These are phyloP conservation scores for Malurus elegans DNA, from an alignment of 2,113 vertebrate species.

Conservation along the genomic window DNA sequence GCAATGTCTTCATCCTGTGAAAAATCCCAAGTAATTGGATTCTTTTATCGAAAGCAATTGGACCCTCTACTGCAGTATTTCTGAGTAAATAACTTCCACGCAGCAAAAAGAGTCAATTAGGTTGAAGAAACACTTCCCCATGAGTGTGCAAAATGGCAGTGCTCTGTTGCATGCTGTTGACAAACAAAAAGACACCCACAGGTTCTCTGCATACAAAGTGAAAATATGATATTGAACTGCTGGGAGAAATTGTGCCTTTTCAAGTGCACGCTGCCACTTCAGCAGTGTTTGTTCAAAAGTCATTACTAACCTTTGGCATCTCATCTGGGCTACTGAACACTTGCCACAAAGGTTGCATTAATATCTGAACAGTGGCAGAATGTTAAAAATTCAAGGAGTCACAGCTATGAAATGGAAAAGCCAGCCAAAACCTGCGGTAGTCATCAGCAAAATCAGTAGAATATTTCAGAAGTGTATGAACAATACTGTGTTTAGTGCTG, in stretches of 20 bases:
- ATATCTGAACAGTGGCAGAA: conserved; percentile 44
- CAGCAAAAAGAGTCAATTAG: conserved; percentile 25
- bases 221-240: conserved; percentile 51
- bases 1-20: background rate
- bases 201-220: conserved; percentile 24
- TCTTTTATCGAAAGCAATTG: background rate
- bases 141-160: background rate
- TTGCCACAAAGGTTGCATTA: conserved; percentile 46
- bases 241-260: conserved; percentile 2
- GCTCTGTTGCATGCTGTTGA: conserved; percentile 19
- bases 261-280: conserved; percentile 17
- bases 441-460: conserved; percentile 6
- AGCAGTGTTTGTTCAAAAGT: conserved; percentile 60
- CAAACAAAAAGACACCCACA: conserved; percentile 51
- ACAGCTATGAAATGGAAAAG: background rate
- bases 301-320: conserved; percentile 71
- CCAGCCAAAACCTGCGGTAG: background rate
- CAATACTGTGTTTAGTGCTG: background rate
- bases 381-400: background rate
- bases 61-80: background rate
- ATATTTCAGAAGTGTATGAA: background rate
- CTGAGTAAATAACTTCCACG: conserved; percentile 21
- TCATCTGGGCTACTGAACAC: conserved; percentile 47
- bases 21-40: background rate
- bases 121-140: conserved; percentile 39